Conservation (phyloP, 2,888 invertebrate species). For the Acanthacorydalis orientalis region DNA sequence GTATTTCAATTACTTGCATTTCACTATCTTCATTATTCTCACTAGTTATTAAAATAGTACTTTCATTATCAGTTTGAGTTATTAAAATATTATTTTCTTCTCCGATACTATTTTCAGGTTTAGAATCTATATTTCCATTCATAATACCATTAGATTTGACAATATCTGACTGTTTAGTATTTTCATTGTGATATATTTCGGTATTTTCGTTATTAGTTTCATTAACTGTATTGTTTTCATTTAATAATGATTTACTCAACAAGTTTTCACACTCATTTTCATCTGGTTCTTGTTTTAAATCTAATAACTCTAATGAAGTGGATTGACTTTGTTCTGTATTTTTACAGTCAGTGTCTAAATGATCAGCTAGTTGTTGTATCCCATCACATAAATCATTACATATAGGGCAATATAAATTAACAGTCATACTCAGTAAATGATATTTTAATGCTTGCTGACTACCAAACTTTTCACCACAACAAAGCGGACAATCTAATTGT, state of each 20-base stretch:
- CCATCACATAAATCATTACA: conserved; percentile 37
- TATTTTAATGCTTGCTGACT: conserved; percentile 33
- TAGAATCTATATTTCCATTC: background rate
- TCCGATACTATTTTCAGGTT: background rate
- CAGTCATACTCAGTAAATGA: conserved; percentile 34
- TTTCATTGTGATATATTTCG: conserved; percentile 14
- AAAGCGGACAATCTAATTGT: conserved; percentile 40
- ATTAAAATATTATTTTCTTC: background rate
- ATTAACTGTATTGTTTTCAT: conserved; percentile 1
- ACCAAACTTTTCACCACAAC: conserved; percentile 43
- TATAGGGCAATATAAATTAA: conserved; percentile 40
- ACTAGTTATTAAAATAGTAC: conserved; percentile 26
- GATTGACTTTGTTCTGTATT: conserved; percentile 8
- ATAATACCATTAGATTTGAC: conserved; percentile 13
- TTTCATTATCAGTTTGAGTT: conserved; percentile 15
- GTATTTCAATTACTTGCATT: conserved; percentile 3
- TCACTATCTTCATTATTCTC: conserved; percentile 8
- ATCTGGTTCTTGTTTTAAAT: conserved; percentile 5
- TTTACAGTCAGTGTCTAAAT: conserved; percentile 28
- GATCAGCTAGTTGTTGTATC: conserved; percentile 35
- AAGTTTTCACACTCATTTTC: conserved; percentile 10
- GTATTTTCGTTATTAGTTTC: background rate
- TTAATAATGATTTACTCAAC: conserved; percentile 11
- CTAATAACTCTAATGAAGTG: conserved; percentile 2
- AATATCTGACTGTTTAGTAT: conserved; percentile 23